These are phyloP conservation scores for Digitonthophagus gazella DNA, from an alignment of 2,888 invertebrate genomes.

Conservation along the genomic window DNA sequence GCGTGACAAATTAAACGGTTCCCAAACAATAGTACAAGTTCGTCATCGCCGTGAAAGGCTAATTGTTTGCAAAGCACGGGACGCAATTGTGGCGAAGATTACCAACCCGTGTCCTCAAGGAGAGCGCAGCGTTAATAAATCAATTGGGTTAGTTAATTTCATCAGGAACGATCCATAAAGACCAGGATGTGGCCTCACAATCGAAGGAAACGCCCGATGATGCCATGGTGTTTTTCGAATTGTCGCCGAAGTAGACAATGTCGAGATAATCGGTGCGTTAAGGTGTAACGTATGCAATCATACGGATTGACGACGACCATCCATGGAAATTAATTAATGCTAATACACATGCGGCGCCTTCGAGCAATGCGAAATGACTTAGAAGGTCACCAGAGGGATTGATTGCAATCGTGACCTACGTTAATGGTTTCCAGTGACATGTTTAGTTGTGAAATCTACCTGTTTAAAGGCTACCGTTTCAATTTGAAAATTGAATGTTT, in stretches of 20 bases:
- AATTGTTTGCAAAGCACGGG: not conserved
- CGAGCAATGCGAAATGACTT: not conserved
- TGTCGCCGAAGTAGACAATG: not conserved
- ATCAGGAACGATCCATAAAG: not conserved
- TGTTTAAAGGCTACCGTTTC: too few species aligned
- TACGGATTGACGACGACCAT: not conserved
- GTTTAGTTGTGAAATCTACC: not conserved
- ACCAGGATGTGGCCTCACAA: not conserved
- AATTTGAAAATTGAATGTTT: too few species aligned
- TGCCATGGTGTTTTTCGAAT: not conserved
- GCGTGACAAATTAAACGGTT: too few species aligned
- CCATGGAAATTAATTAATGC: not conserved
- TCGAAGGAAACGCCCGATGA: not conserved
- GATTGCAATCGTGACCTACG: not conserved
- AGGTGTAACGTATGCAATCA: not conserved
- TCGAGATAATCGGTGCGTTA: not conserved
- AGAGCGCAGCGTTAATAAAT: not conserved
- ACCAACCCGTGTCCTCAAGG: not conserved
- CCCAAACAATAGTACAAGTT: too few species aligned
- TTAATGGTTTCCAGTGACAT: not conserved
- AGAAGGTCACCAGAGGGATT: not conserved
- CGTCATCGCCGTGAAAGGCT: too few species aligned
- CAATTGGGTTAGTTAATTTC: not conserved
- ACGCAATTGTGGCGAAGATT: too few species aligned
- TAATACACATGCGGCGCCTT: not conserved